Percentiles rank a stretch among this genome's conserved stretches.
Conservation (phyloP, 53 echinoderm and acorn worm species). For the Patiria pectinifera region DNA sequence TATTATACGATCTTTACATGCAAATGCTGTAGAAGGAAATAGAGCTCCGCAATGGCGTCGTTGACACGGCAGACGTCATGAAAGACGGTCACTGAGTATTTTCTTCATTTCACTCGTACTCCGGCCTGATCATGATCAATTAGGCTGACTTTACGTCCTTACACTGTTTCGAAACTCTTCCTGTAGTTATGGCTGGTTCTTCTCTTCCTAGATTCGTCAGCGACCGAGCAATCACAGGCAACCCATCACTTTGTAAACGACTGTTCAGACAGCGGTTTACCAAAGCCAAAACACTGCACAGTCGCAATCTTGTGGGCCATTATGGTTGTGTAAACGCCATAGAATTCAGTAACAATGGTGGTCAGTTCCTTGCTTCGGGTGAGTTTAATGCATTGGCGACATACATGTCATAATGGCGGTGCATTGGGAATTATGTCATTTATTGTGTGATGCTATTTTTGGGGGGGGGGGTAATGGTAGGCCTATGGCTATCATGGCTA, state of each 20-base stretch:
- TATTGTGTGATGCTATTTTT: no score
- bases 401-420: background rate
- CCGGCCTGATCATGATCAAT: background rate
- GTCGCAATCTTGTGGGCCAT: conserved; percentile 82
- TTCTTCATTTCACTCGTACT: background rate
- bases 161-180: background rate
- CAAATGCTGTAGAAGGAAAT: no score
- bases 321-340: conserved; percentile 96
- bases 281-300: conserved; percentile 62
- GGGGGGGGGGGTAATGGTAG: no score
- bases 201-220: conserved; percentile 35
- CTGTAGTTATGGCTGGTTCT: conserved; percentile 19
- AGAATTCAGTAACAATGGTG: conserved; percentile 97
- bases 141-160: background rate
- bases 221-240: conserved; percentile 30
- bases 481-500: no score
- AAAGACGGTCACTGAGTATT: background rate
- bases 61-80: no score
- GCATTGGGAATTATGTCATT: no score
- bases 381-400: background rate
- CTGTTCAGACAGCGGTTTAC: conserved; percentile 24
- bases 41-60: no score
- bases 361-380: conserved; percentile 93
- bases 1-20: no score
- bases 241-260: conserved; percentile 30